Conservation (phyloP, 1,140 invertebrate species). For the Homalodisca vitripennis region DNA sequence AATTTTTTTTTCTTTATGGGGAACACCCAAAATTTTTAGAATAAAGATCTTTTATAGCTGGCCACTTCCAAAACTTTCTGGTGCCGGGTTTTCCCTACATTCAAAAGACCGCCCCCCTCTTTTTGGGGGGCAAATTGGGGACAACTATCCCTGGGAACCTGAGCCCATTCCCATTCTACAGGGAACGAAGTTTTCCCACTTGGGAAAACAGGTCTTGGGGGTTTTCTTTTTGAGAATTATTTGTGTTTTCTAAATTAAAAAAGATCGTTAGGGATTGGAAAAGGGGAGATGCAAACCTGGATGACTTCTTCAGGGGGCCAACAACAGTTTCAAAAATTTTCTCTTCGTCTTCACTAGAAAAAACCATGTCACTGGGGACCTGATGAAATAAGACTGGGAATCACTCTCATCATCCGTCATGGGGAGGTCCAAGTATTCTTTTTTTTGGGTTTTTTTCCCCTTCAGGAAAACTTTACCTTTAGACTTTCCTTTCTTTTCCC, state of each 20-base stretch:
- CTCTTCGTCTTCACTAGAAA: background rate
- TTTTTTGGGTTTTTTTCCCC: background rate
- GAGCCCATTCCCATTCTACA: too few relatives aligned
- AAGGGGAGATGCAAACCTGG: background rate
- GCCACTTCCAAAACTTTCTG: conserved; percentile 28
- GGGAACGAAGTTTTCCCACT: too few relatives aligned
- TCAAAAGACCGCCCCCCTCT: background rate
- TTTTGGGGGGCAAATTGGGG: too few relatives aligned
- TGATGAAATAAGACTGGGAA: background rate
- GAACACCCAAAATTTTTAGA: conserved; percentile 17
- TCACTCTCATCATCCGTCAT: too few relatives aligned
- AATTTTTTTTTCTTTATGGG: background rate
- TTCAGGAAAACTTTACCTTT: background rate
- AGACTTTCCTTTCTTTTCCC: background rate
- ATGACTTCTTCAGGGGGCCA: background rate
- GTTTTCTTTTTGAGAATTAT: background rate
- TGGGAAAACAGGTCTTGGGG: too few relatives aligned
- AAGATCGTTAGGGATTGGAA: background rate
- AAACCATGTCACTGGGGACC: background rate
- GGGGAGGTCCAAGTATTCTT: too few relatives aligned
- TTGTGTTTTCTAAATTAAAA: background rate
- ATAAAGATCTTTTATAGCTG: conserved; percentile 16
- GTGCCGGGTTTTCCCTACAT: conserved; percentile 4
- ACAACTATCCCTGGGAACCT: too few relatives aligned
- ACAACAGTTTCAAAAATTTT: background rate